Evolutionary conservation across 2,113 vertebrate genomes (phyloP), one percentile per base, ranked within the genome.

Genomic region (Centropristis striata): DNA sequence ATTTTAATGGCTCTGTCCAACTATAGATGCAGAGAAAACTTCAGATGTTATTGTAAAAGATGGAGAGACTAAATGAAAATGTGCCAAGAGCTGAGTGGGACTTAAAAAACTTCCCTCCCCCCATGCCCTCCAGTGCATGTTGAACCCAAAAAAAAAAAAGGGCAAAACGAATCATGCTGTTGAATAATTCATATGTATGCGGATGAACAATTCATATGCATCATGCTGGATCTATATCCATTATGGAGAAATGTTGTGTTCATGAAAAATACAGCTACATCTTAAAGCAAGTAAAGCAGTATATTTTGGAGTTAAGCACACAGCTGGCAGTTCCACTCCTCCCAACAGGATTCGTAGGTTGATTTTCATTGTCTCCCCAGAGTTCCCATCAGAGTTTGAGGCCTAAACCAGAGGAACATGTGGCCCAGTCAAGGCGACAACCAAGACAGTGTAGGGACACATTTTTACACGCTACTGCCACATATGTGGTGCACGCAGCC

Each of bases 151-250:
- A 73, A 66, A 47, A n/a, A 59, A 81, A 83, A 79, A 59, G 61
- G 75, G 50, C 37, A 75, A 73, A 84, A 71, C 15, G n/a, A 86
- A 88, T 67, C 39, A 51, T 41, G 46, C 53, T 61, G 49, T 61
- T 92, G 81, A 92, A 93, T 92, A 84, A 91, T 94, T 88, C 78
- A 93, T 85, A 54, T 28, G 18, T 14, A 41, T 80, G 75, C 10
- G 28, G 53, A 90, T 92, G 84, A 93, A 90, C 90, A 86, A 90
- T 91, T 90, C 70, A 92, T 88, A 83, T 71, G 72, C 88, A 90
- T 69, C 71, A 83, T 59, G 46, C 72, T 74, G 80, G 86, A 91
- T 89, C 71, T 85, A 86, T 87, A 91, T 87, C 80, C 73, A 88
- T 89, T 85, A 92, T 86, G 58, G 65, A 86, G 42, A 87, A 86